Base-by-base conservation (phyloP, 2,797 vertebrate genomes). In the Cryptoblepharus egeriae region DNA sequence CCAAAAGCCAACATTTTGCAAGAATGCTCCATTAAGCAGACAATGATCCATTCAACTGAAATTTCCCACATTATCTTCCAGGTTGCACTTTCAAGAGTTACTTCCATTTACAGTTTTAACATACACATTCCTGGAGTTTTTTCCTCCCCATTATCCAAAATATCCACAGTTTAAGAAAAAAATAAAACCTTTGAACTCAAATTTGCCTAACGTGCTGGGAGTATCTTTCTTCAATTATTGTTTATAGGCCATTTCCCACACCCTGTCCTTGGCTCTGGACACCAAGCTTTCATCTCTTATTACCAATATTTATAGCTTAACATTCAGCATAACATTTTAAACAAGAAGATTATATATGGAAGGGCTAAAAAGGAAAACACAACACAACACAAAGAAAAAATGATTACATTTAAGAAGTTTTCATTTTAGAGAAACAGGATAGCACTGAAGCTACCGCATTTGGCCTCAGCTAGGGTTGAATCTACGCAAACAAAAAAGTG, bases 351-450 rank as follows among this genome's bases (percentile, higher is more conserved):
- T 79, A 58, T 69, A 39, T 57, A 39, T 39, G 49, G 65, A 52
- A 79, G 68, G 45, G 13, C 45, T 67, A 52, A 11, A 49, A 37
- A 37, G 73, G 15, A 42, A 42, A 28, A 35, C 30, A 58, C 42
- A 52, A 35, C 26, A 10, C n/a, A n/a, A n/a, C n/a, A n/a, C n/a
- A n/a, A n/a, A 49, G 5, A 69, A 68, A 37, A 45, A 65, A 79
- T 39, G 52, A 79, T 42, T n/a, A 20, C 52, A 37, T 37, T 52
- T 65, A 67, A 64, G 65, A 30, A 28, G 32, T 58, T 69, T 42
- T 55, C 35, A 37, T 79, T 35, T 68, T 67, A 68, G 32, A 22
- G 77, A 78, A 78, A 68, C 64, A 52, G 39, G 65, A 79, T 39
- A 58, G 32, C 49, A 57, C 24, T n/a, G 65, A 68, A 39, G 52